Conservation (phyloP, 1,140 invertebrate species). For the Drosophila setifemur region DNA sequence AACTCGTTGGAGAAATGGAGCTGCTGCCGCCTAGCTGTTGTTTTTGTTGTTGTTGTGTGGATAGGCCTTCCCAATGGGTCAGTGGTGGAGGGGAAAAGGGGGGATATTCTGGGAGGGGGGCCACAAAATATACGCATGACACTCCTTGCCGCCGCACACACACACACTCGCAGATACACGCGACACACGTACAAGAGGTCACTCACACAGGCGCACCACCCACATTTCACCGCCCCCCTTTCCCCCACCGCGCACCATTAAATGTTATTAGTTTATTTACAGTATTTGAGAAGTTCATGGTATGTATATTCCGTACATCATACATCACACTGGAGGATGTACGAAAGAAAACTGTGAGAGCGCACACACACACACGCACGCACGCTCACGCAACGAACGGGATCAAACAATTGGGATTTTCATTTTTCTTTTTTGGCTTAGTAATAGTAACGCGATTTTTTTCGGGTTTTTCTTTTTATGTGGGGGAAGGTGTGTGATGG, state of each 20-base stretch:
- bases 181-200: constrained; percentile 73
- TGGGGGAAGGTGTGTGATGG: neutral
- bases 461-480: constrained; percentile 17
- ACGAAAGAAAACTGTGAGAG: constrained; percentile 11
- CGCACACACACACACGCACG: constrained; percentile 6
- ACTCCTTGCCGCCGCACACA: constrained; percentile 71
- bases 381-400: neutral
- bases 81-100: neutral
- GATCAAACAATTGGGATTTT: constrained; percentile 46
- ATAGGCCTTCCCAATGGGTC: constrained; percentile 27
- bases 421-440: constrained; percentile 18
- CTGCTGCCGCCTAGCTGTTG: constrained; percentile 22
- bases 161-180: constrained; percentile 50
- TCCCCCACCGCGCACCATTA: constrained; percentile 14
- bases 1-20: constrained; percentile 74
- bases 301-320: constrained; percentile 37
- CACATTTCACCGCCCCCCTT: constrained; percentile 16
- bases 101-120: constrained; percentile 3
- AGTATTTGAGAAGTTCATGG: constrained; percentile 51
- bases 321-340: constrained; percentile 25
- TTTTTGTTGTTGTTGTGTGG: constrained; percentile 53
- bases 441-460: constrained; percentile 61
- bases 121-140: constrained; percentile 75
- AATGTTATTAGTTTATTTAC: constrained; percentile 75
- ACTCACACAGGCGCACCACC: constrained; percentile 61